These are phyloP conservation scores for Agapostemon virescens DNA, from an alignment of 2,888 invertebrate species.

Conservation along the genomic window DNA sequence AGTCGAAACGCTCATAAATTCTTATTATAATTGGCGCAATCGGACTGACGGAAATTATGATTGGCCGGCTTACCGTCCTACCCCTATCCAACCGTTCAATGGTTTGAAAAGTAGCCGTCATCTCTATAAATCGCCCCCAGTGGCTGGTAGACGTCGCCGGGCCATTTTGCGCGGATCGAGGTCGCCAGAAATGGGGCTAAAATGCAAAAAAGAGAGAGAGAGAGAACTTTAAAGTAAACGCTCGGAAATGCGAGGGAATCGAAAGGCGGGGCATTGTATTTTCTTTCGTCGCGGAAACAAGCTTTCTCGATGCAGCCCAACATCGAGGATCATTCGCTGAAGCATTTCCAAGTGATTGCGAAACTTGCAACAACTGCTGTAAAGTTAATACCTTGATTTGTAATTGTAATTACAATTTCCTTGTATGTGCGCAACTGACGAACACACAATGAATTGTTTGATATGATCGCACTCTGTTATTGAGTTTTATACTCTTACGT, in stretches of 20 bases:
- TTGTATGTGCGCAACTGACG: background rate
- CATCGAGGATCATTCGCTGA: background rate
- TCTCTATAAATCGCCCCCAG: constrained; percentile 64
- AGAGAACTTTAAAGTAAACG: background rate
- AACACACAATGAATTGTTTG: background rate
- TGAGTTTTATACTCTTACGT: background rate
- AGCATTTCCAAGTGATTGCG: background rate
- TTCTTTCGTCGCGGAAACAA: constrained; percentile 3
- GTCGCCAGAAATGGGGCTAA: constrained; percentile 20
- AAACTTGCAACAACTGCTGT: background rate
- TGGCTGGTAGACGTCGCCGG: constrained; percentile 22
- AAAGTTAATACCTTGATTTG: background rate
- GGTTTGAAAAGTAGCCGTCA: constrained; percentile 66
- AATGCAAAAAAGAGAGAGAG: constrained; percentile 18
- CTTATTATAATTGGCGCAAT: constrained; percentile 74
- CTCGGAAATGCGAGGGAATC: background rate
- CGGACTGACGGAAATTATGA: constrained; percentile 67
- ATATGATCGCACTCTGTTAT: background rate
- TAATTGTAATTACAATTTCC: background rate
- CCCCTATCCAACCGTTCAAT: constrained; percentile 25
- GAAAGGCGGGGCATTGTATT: constrained; percentile 9
- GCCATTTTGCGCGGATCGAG: constrained; percentile 17
- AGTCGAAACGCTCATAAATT: constrained; percentile 70
- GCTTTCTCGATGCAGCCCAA: background rate
- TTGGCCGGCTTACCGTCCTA: constrained; percentile 44